These are phyloP conservation scores for Astatoreochromis straeleni DNA, from an alignment of 2,113 vertebrate genomes.

Conservation along the genomic window DNA sequence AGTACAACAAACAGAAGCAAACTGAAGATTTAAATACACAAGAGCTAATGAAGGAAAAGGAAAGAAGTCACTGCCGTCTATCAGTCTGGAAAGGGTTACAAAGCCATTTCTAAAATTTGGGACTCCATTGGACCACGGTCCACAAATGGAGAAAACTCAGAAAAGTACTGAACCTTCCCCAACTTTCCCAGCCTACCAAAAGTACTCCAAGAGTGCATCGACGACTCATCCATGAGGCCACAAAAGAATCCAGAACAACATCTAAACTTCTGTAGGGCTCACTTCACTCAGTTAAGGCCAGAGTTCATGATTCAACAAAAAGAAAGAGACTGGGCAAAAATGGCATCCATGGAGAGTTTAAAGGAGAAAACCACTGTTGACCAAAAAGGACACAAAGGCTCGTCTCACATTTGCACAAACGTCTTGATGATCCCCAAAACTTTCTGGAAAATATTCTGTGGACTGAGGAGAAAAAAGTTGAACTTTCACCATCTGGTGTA, in stretches of 20 bases:
- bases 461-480: not conserved
- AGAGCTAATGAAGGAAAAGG: not conserved
- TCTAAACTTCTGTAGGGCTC: not conserved
- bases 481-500: not conserved
- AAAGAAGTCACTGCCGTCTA: not conserved
- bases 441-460: not conserved
- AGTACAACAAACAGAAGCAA: not conserved
- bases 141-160: not conserved
- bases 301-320: not conserved
- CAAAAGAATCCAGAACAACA: not conserved
- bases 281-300: not conserved
- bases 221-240: not conserved
- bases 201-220: not conserved
- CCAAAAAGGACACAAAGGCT: not conserved
- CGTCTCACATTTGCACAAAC: not conserved
- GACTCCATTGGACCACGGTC: not conserved
- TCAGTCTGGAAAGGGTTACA: not conserved
- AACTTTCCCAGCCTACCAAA: not conserved
- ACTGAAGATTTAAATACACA: not conserved
- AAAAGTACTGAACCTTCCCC: not conserved
- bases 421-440: not conserved
- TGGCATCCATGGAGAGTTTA: not conserved
- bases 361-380: not conserved
- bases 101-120: not conserved
- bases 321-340: not conserved